A percentile compares a stretch with the other conserved stretches of the same genome.
phyloP scores from a whole-genome alignment of 2,113 vertebrate species.

The Potamarius usumacintae region DNA sequence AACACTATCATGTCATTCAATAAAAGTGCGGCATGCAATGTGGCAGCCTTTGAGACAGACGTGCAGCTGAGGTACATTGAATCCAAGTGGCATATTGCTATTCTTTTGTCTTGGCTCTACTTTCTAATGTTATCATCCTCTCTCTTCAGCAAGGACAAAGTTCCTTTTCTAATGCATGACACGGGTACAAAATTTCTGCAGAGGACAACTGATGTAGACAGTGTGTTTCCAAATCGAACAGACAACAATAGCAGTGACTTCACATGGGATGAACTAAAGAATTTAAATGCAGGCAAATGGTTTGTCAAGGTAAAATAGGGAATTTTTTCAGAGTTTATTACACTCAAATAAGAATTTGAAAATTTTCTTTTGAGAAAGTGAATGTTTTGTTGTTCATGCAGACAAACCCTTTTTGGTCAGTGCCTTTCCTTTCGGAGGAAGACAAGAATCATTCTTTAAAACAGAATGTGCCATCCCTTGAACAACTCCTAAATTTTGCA shows the following conservation, averaged over 20 bases:
- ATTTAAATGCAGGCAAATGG: constrained; percentile 87
- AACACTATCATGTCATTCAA: constrained; percentile 92
- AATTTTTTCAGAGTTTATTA: background rate
- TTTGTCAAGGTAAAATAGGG: constrained; percentile 83
- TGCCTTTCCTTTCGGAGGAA: constrained; percentile 66
- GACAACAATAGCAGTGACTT: constrained; percentile 66
- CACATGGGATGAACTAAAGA: constrained; percentile 76
- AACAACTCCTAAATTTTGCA: constrained; percentile 69
- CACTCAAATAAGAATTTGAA: background rate
- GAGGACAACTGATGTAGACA: constrained; percentile 83
- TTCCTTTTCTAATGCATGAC: constrained; percentile 93
- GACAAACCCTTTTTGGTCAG: constrained; percentile 79
- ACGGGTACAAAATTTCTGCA: constrained; percentile 61
- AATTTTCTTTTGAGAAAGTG: background rate
- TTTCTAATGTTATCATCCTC: background rate
- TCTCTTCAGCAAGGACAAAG: constrained; percentile 69
- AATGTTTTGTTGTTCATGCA: constrained; percentile 54
- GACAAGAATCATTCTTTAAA: constrained; percentile 62
- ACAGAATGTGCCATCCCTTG: constrained; percentile 77
- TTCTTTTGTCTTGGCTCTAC: background rate
- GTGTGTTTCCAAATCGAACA: constrained; percentile 65
- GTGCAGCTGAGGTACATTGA: constrained; percentile 83
- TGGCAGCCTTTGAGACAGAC: constrained; percentile 86
- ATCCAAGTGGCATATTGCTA: background rate
- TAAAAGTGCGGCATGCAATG: constrained; percentile 76